phyloP scores from a whole-genome alignment of 2,113 vertebrate genomes.

The Nibea coibor region DNA sequence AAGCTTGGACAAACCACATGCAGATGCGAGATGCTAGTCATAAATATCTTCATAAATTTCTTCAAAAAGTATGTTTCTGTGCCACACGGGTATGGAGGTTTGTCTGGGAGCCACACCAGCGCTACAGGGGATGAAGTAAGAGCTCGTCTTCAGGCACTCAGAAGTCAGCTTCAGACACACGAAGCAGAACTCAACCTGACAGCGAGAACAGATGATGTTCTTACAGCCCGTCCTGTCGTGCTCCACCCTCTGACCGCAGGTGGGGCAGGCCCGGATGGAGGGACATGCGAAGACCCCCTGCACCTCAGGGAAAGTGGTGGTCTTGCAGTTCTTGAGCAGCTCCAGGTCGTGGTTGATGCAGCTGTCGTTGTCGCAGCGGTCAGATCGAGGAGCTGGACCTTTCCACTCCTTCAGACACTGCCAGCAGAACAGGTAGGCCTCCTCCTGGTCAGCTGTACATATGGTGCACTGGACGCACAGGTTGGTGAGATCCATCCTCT shows the following conservation, averaged over 20 bases:
- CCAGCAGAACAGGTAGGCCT: slow-evolving; percentile 76
- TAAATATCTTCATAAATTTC: too few species aligned
- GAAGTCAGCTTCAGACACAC: slow-evolving; percentile 64
- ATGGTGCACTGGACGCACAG: slow-evolving; percentile 54
- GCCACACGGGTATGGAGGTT: neutral
- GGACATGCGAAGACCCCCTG: slow-evolving; percentile 45
- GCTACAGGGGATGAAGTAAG: rapidly evolving
- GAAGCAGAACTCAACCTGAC: slow-evolving; percentile 76
- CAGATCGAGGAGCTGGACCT: slow-evolving; percentile 36
- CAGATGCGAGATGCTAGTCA: too few species aligned
- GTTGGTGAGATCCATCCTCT: slow-evolving; percentile 42
- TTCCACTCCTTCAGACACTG: slow-evolving; percentile 76
- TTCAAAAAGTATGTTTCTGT: neutral
- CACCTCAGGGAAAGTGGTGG: neutral
- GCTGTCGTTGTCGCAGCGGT: slow-evolving; percentile 62
- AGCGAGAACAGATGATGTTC: slow-evolving; percentile 65
- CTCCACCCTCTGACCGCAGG: slow-evolving; percentile 66
- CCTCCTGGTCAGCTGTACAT: slow-evolving; percentile 40
- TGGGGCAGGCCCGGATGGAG: slow-evolving; percentile 72
- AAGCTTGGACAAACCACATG: too few species aligned
- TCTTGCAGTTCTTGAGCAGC: too few species aligned
- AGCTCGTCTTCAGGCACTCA: slow-evolving; percentile 12
- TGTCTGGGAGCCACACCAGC: slow-evolving; percentile 10
- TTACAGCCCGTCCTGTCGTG: slow-evolving; percentile 69
- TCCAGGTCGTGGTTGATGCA: slow-evolving; percentile 40